Base-by-base conservation (phyloP, 2,797 vertebrate genomes). In the Trachurus trachurus region DNA sequence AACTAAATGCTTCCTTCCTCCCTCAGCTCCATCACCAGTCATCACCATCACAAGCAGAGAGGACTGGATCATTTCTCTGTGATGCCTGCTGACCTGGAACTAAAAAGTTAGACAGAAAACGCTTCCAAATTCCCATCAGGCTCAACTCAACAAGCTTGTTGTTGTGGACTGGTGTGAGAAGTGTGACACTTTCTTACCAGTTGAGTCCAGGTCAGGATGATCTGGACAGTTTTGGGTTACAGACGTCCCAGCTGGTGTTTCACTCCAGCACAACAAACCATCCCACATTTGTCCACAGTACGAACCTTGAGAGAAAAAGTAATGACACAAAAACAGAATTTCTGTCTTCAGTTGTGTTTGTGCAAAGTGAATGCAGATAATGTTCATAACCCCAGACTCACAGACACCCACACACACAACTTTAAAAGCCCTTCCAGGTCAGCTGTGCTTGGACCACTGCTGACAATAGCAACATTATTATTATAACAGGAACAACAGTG, bases 271-370 rank as follows among this genome's bases (percentile, higher is more conserved):
- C 63, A 98, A 67, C 93, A 96, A 96, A 53, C 97, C 98, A 5
- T 99, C 98, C 98, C 98, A 99, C 0, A 96, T 96, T 3, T 92
- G 94, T 74, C 94, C 94, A 93, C 98, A 99, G 71, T 95, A 97
- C 0, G 80, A 76, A 73, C 95, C 98, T 99, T 26, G 0, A 63
- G 37, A 56, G 15, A 12, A 34, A 21, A 10, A 57, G 2, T 52
- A 67, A 71, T 57, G 37, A 52, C 29, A 53, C 2, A 8, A 49
- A n/a, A 22, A 39, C 11, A 40, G 10, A 12, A 16, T 39, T 58
- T 61, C 15, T 39, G 39, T 21, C 17, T 63, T 81, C 2, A 31
- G 26, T 19, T 40, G 19, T 49, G 13, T 21, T 12, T 53, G n/a
- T 11, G 39, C 21, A 6, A 61, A 37, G 12, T n/a, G 6, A 21